Evolutionary conservation across 2,797 vertebrate species (phyloP).

Genomic region (Argya squamiceps): DNA sequence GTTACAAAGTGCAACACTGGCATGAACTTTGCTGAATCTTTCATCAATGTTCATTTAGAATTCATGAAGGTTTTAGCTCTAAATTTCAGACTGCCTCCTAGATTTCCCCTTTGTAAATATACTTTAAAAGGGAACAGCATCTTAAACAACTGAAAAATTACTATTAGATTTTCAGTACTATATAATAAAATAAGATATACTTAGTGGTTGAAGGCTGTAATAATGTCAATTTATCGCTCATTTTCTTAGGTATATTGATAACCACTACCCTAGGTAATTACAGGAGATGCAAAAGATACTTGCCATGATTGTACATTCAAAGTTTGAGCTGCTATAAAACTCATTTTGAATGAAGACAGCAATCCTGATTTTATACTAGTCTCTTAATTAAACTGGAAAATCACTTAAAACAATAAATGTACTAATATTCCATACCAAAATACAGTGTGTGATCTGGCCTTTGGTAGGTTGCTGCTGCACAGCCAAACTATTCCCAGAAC

Average conservation of each 20-base stretch:
- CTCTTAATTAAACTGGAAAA: not conserved
- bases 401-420: not conserved
- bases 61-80: not conserved
- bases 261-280: not conserved
- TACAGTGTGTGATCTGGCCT: constrained; percentile 26
- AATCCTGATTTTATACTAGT: not conserved
- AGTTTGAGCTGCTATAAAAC: not conserved
- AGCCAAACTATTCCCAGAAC: constrained; percentile 50
- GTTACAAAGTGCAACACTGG: not conserved
- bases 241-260: not conserved
- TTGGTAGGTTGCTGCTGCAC: constrained; percentile 33
- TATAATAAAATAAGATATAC: not conserved
- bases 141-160: not conserved
- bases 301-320: not conserved
- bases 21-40: not conserved
- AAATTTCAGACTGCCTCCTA: not conserved
- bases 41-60: not conserved
- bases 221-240: not conserved
- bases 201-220: not conserved
- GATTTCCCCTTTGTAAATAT: not conserved
- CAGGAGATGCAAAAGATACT: not conserved
- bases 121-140: not conserved
- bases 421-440: constrained; percentile 11
- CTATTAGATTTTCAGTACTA: not conserved
- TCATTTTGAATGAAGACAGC: not conserved